These are phyloP conservation scores for Ceyx cyanopectus DNA, from an alignment of 2,113 vertebrate species.

Conservation along the genomic window DNA sequence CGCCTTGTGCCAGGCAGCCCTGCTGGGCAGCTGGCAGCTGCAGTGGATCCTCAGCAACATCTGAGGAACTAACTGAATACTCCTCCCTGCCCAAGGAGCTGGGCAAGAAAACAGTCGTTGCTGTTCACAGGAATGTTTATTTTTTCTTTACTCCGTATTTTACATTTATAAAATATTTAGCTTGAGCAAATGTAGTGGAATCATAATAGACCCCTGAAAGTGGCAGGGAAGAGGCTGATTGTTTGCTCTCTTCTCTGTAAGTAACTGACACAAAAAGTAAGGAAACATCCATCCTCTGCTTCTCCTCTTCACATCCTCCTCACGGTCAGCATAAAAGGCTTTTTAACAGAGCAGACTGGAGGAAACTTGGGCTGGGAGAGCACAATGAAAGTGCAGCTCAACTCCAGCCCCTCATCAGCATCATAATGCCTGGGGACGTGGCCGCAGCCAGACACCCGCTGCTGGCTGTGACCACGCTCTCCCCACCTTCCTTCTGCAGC, in stretches of 20 bases:
- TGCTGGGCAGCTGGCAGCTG: not conserved
- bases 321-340: not conserved
- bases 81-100: not conserved
- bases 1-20: not conserved
- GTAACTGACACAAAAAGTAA: not conserved
- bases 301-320: not conserved
- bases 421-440: fast-evolving
- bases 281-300: not conserved
- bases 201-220: not conserved
- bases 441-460: fast-evolving
- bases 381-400: fast-evolving
- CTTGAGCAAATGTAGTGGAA: not conserved
- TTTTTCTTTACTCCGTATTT: not conserved
- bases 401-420: not conserved
- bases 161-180: conserved; percentile 37
- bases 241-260: conserved; percentile 21
- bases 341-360: not conserved
- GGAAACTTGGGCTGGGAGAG: not conserved
- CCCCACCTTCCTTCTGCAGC: not conserved
- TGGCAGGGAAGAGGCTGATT: not conserved
- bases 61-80: not conserved
- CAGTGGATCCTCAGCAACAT: not conserved
- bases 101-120: not conserved
- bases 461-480: not conserved
- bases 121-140: not conserved